Evolutionary conservation across 1,140 invertebrate species (phyloP).

Genomic region (Gryllus bimaculatus): DNA sequence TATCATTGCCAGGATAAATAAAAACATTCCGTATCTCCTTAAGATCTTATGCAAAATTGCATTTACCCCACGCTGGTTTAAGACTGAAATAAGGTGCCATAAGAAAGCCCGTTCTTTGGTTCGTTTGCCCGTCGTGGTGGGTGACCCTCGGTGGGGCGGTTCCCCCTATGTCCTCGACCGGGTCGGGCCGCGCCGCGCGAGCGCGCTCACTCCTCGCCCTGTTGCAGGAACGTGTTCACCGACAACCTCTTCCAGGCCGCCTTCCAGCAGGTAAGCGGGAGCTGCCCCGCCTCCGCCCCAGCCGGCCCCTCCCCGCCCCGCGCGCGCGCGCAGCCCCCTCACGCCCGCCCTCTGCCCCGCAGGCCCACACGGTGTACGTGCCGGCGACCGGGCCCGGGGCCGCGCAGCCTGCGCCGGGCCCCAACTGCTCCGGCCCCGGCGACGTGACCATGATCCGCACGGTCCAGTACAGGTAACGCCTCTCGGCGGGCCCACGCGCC

Average conservation of each 20-base stretch:
- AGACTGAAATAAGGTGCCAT: no score
- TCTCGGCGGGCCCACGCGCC: no score
- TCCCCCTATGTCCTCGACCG: slow-evolving; percentile 52
- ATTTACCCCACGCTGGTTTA: no score
- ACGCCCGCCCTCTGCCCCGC: background rate
- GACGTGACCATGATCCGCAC: slow-evolving; percentile 17
- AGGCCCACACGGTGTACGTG: slow-evolving; percentile 62
- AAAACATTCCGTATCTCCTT: no score
- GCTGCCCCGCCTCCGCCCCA: background rate
- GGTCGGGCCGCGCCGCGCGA: slow-evolving; percentile 31
- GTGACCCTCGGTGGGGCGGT: no score
- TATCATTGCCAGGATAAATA: no score
- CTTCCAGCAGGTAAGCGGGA: slow-evolving; percentile 56
- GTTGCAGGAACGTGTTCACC: slow-evolving; percentile 73
- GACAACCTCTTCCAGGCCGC: slow-evolving; percentile 82
- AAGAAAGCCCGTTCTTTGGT: no score
- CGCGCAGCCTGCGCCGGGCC: slow-evolving; percentile 23
- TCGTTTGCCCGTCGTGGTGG: no score
- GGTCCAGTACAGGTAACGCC: slow-evolving; percentile 23
- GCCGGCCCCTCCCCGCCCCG: background rate
- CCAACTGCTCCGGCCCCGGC: slow-evolving; percentile 35
- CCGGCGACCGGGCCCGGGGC: slow-evolving; percentile 28
- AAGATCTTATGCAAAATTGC: no score
- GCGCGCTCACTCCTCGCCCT: slow-evolving; percentile 21
- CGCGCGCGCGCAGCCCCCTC: background rate